Percentiles rank a stretch among this genome's conserved stretches.
Evolutionary conservation across 2,113 vertebrate species (phyloP).

Genomic region (Epinephelus lanceolatus): DNA sequence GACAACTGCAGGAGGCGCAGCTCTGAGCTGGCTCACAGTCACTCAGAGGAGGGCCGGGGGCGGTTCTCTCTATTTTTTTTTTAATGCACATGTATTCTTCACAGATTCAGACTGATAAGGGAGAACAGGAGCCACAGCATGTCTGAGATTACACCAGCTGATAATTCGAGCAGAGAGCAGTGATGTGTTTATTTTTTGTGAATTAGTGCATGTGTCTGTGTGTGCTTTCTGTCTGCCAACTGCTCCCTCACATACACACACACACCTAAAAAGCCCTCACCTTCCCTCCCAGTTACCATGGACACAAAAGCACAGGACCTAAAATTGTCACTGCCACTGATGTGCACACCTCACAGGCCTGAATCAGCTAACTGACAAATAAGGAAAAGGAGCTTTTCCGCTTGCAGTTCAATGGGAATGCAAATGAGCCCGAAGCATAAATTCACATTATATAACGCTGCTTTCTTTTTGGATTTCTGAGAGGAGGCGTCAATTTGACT

Average conservation of each 20-base stretch:
- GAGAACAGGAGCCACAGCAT: slow-evolving; percentile 35
- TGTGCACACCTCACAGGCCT: slow-evolving; percentile 58
- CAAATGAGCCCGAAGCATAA: slow-evolving; percentile 40
- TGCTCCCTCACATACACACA: slow-evolving; percentile 37
- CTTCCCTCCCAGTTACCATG: slow-evolving; percentile 83
- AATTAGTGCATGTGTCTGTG: slow-evolving; percentile 36
- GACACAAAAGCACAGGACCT: slow-evolving; percentile 76
- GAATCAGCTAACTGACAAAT: slow-evolving; percentile 41
- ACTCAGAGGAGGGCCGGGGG: slow-evolving; percentile 5
- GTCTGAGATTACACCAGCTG: slow-evolving; percentile 38
- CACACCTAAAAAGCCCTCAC: slow-evolving; percentile 69
- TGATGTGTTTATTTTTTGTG: slow-evolving; percentile 48
- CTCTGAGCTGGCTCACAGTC: slow-evolving; percentile 35
- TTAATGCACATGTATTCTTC: slow-evolving; percentile 26
- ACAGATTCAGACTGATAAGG: slow-evolving; percentile 48
- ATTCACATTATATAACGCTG: slow-evolving; percentile 51
- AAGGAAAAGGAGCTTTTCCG: slow-evolving; percentile 45
- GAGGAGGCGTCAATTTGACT: slow-evolving; percentile 14
- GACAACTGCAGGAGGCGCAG: slow-evolving; percentile 56
- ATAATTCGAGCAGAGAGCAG: slow-evolving; percentile 36
- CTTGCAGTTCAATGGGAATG: slow-evolving; percentile 41
- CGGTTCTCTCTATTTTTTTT: slow-evolving; percentile 6
- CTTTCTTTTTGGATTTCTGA: slow-evolving; percentile 32
- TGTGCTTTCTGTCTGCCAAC: slow-evolving; percentile 40
- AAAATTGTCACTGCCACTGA: slow-evolving; percentile 65